Evolutionary conservation across 2,888 invertebrate genomes (phyloP).

Genomic region (Cephus pulcher): DNA sequence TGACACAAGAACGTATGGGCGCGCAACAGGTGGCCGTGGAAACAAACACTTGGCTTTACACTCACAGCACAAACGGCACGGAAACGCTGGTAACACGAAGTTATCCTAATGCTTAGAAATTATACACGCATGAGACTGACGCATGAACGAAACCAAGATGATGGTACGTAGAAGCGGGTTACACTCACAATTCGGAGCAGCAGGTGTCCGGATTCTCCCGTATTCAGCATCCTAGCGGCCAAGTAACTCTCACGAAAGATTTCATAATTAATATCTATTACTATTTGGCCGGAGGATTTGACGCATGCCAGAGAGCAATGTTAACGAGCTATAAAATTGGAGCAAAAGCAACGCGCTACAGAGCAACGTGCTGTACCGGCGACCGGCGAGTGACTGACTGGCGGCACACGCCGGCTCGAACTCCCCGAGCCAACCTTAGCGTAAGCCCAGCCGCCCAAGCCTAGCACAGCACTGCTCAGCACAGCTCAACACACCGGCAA

Average conservation of each 20-base stretch:
- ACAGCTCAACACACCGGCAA: not conserved
- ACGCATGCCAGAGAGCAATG: not conserved
- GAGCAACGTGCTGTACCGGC: constrained; percentile 35
- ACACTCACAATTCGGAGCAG: not conserved
- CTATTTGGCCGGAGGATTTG: not conserved
- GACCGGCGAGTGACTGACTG: constrained; percentile 56
- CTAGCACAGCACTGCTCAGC: not conserved
- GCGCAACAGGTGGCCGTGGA: constrained; percentile 42
- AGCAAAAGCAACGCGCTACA: not conserved
- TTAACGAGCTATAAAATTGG: not conserved
- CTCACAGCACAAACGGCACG: constrained; percentile 21
- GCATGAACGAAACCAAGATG: not conserved
- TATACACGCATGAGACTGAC: not conserved
- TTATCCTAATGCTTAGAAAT: not conserved
- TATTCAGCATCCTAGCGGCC: not conserved
- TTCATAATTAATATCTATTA: not conserved
- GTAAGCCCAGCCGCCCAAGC: constrained; percentile 27
- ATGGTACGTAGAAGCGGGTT: not conserved
- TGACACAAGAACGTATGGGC: constrained; percentile 37
- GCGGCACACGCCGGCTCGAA: constrained; percentile 37
- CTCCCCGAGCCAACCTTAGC: constrained; percentile 18
- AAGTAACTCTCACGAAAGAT: not conserved
- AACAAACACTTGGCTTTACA: constrained; percentile 34
- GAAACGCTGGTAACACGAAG: not conserved
- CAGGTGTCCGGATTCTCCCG: not conserved